A percentile compares a stretch with the other conserved stretches of the same genome.
Evolutionary conservation across 2,797 vertebrate genomes (phyloP).

Genomic region (Anguilla marmorata): DNA sequence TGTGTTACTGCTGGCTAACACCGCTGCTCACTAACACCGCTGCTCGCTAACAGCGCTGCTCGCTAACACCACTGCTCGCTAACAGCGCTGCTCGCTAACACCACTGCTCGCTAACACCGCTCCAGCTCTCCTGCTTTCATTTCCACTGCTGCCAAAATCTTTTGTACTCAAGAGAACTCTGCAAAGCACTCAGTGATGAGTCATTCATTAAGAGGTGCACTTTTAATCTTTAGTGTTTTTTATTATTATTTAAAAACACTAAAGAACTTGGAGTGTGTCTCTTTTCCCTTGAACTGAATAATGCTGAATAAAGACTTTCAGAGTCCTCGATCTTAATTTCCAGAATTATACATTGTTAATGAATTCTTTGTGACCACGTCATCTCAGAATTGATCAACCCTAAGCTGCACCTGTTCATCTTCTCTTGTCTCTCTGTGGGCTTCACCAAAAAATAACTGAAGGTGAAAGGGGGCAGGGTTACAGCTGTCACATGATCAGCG

Average conservation of each 20-base stretch:
- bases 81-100: too few species aligned
- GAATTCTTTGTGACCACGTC: background rate
- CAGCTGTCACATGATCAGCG: too few species aligned
- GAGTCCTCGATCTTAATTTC: background rate
- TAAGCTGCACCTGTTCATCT: background rate
- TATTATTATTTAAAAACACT: background rate
- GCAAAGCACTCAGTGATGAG: background rate
- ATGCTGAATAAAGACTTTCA: background rate
- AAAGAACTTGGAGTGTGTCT: background rate
- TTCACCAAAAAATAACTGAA: background rate
- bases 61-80: too few species aligned
- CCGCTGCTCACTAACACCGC: too few species aligned
- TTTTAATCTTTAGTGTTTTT: background rate
- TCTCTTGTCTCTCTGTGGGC: background rate
- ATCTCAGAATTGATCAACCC: background rate
- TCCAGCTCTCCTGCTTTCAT: background rate
- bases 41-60: too few species aligned
- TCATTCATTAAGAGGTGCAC: background rate
- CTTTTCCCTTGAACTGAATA: background rate
- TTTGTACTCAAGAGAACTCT: background rate
- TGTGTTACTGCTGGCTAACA: background rate
- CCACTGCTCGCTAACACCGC: background rate
- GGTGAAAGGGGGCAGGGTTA: too few species aligned
- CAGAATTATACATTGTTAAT: background rate
- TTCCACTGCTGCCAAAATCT: background rate